Conservation (phyloP, 2,113 vertebrate genomes). For the Odontophorus gujanensis region DNA sequence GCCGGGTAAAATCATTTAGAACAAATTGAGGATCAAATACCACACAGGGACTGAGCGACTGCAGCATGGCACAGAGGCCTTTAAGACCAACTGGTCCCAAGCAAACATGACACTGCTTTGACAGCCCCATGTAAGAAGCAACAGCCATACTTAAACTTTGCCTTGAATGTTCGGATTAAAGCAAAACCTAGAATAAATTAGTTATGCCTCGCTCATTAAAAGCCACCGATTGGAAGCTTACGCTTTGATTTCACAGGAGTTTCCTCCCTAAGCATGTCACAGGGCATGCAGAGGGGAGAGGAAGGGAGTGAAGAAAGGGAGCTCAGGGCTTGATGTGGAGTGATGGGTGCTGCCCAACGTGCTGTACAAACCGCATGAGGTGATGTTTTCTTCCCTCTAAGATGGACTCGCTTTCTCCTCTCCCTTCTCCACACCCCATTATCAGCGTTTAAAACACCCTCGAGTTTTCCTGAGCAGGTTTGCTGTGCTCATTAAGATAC, state of each 20-base stretch:
- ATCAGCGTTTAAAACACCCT: conserved; percentile 38
- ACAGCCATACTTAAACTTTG: neutral
- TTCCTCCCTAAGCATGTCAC: neutral
- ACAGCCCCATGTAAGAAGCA: neutral
- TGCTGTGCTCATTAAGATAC: conserved; percentile 55
- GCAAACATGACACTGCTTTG: neutral
- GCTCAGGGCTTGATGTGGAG: neutral
- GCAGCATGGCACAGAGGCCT: neutral
- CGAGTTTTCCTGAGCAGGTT: conserved; percentile 11
- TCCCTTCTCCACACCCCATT: neutral
- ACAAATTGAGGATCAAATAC: neutral
- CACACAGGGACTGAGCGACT: neutral
- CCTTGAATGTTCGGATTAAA: neutral
- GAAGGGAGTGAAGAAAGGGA: neutral
- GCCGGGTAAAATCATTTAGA: neutral
- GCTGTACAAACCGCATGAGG: neutral
- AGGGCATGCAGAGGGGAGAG: neutral
- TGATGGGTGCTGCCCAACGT: neutral
- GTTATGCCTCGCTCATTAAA: neutral
- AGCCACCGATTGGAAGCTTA: neutral
- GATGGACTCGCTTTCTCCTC: neutral
- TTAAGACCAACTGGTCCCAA: neutral
- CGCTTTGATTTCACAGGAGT: neutral
- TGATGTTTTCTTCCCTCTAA: neutral
- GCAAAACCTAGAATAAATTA: neutral